Conservation (phyloP, 2,797 vertebrate species). For the Enteromius thamalakanensis region DNA sequence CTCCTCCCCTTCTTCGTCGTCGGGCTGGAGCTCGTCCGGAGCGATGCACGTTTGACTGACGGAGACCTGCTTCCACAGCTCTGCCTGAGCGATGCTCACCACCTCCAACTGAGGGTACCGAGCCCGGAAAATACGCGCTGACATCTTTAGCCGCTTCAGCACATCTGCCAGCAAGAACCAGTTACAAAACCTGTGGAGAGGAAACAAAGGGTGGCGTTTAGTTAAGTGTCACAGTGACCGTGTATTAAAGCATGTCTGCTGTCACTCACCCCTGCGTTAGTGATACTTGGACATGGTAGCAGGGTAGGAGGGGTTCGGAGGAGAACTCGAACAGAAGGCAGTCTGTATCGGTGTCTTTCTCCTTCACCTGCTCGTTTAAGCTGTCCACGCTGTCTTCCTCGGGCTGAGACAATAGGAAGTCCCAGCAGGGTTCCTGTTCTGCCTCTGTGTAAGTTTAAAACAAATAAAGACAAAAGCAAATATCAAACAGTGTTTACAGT, state of each 20-base stretch:
- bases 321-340: constrained; percentile 96
- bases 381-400: constrained; percentile 83
- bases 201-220: neutral
- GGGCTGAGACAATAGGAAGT: constrained; percentile 88
- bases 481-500: neutral
- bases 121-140: constrained; percentile 91
- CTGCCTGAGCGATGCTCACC: constrained; percentile 80
- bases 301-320: constrained; percentile 90
- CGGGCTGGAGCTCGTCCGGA: constrained; percentile 67
- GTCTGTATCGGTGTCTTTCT: constrained; percentile 85
- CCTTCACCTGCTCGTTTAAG: constrained; percentile 75
- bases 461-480: constrained; percentile 12
- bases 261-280: constrained; percentile 91
- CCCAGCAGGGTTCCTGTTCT: constrained; percentile 88
- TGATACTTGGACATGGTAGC: constrained; percentile 94
- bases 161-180: constrained; percentile 95
- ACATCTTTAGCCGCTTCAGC: constrained; percentile 93
- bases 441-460: constrained; percentile 78
- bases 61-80: constrained; percentile 89
- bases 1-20: constrained; percentile 60
- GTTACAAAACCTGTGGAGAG: constrained; percentile 87
- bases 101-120: constrained; percentile 94
- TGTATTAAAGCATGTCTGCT: neutral
- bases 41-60: constrained; percentile 89
- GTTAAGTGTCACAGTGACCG: neutral